These are phyloP conservation scores for Incurvaria masculella DNA, from an alignment of 2,888 invertebrate genomes.

Conservation along the genomic window DNA sequence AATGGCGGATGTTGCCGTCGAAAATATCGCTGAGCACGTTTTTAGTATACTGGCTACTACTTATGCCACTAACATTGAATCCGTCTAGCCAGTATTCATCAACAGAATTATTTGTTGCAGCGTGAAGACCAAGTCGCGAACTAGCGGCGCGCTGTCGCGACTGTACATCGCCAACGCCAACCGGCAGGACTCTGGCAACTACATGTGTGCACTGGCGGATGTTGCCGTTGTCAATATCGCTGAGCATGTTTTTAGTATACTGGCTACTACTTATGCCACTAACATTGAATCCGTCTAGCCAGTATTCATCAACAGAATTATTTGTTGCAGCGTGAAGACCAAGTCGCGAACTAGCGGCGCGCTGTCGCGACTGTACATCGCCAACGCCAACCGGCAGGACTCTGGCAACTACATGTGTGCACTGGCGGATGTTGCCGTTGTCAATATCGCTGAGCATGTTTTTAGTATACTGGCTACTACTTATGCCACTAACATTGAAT, in stretches of 20 bases:
- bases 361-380: conserved; percentile 73
- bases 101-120: conserved; percentile 56
- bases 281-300: no score
- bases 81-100: no score
- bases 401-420: conserved; percentile 79
- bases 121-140: conserved; percentile 74
- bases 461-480: no score
- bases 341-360: conserved; percentile 71
- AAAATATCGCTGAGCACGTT: conserved; percentile 72
- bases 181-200: conserved; percentile 75
- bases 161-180: conserved; percentile 79
- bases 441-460: conserved; percentile 72
- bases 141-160: conserved; percentile 69
- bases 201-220: conserved; percentile 71
- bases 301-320: no score
- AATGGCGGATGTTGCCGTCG: conserved; percentile 66
- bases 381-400: conserved; percentile 74
- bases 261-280: no score
- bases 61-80: no score
- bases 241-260: conserved; percentile 76
- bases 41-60: no score
- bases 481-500: no score
- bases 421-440: conserved; percentile 66
- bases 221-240: conserved; percentile 67
- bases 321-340: conserved; percentile 68